A percentile compares a stretch with the other conserved stretches of the same genome.
These are phyloP conservation scores for Hylia prasina DNA, from an alignment of 2,113 vertebrate species.

Conservation along the genomic window DNA sequence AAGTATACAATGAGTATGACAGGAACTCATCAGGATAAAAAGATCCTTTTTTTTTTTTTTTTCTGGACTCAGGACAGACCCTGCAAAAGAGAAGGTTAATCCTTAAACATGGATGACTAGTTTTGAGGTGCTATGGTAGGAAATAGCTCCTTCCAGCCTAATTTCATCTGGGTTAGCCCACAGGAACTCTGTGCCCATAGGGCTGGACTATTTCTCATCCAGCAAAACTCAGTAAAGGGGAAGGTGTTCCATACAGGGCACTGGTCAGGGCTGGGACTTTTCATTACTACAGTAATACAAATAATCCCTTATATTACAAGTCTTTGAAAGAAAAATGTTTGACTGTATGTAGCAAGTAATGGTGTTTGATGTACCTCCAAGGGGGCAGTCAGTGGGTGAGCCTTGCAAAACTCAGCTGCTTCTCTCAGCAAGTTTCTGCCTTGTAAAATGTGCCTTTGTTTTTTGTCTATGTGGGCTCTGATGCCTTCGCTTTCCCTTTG, in stretches of 20 bases:
- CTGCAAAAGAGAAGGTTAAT: neutral
- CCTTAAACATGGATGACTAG: neutral
- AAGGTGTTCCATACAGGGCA: neutral
- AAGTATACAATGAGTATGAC: neutral
- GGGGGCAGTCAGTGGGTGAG: slow-evolving; percentile 29
- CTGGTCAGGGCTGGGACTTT: neutral
- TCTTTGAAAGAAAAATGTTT: slow-evolving; percentile 30
- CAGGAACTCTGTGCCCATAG: neutral
- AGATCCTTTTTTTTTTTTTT: neutral
- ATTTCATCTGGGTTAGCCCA: neutral
- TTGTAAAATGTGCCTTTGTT: slow-evolving; percentile 45
- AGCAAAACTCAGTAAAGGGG: neutral
- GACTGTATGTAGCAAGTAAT: neutral
- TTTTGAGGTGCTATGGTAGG: neutral
- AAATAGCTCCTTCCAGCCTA: neutral
- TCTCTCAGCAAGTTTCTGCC: neutral
- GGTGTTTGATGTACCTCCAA: slow-evolving; percentile 55
- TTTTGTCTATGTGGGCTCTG: neutral
- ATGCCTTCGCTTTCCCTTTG: slow-evolving; percentile 21
- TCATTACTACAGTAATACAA: slow-evolving; percentile 2
- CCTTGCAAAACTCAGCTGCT: slow-evolving; percentile 52
- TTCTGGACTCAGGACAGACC: neutral
- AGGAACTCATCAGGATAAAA: neutral
- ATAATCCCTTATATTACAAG: slow-evolving; percentile 8
- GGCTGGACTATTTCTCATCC: neutral